Conservation (phyloP, 2,888 invertebrate genomes). For the Xestia rhomboidea region DNA sequence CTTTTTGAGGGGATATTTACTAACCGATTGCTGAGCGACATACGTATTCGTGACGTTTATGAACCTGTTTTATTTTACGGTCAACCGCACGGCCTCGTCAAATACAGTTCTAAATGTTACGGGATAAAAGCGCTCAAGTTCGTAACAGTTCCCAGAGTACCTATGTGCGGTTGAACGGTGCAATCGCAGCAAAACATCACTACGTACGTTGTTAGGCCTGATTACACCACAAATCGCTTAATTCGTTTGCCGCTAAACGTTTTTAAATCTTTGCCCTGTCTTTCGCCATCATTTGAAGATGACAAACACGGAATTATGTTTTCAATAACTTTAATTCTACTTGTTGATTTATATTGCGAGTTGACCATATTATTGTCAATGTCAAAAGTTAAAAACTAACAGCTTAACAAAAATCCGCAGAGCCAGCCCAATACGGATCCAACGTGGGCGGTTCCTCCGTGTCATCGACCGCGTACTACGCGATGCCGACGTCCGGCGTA, state of each 20-base stretch:
- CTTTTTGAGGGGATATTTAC: not conserved
- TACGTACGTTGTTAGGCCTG: not conserved
- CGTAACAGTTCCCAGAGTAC: not conserved
- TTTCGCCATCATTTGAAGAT: not conserved
- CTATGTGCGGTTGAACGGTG: not conserved
- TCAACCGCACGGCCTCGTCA: too few relatives aligned
- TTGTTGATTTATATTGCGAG: not conserved
- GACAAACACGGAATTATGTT: not conserved
- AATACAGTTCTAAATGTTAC: not conserved
- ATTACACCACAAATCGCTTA: not conserved
- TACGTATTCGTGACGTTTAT: not conserved
- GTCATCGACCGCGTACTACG: slow-evolving; percentile 82
- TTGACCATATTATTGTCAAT: not conserved
- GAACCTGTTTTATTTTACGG: not conserved
- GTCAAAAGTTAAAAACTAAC: not conserved
- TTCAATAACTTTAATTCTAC: not conserved
- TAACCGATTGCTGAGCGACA: slow-evolving; percentile 5
- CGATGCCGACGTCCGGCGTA: slow-evolving; percentile 85
- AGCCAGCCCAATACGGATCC: slow-evolving; percentile 83
- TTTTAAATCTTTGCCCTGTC: not conserved
- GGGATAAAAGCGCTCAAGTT: not conserved
- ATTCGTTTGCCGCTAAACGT: not conserved
- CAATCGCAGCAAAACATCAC: not conserved
- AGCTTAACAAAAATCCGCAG: slow-evolving; percentile 64
- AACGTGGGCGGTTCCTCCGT: slow-evolving; percentile 80